Evolutionary conservation across 2,888 invertebrate species (phyloP).

Genomic region (Junonia oenone): DNA sequence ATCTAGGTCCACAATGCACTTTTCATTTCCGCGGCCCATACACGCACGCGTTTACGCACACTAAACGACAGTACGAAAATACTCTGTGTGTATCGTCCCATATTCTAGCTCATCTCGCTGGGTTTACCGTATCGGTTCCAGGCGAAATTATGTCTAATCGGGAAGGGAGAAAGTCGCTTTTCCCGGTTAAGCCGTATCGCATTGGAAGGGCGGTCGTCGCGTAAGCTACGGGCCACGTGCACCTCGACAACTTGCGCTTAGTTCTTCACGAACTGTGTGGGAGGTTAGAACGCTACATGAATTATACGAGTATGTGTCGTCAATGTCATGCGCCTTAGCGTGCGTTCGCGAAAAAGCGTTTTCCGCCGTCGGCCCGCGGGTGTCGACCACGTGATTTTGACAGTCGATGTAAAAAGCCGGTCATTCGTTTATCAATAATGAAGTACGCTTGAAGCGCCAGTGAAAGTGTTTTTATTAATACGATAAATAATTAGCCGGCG

Average conservation of each 20-base stretch:
- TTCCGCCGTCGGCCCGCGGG: conserved; percentile 51
- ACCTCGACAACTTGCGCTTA: conserved; percentile 72
- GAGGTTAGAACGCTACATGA: conserved; percentile 76
- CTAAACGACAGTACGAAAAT: conserved; percentile 66
- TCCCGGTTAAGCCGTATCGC: conserved; percentile 55
- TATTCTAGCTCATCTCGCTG: conserved; percentile 67
- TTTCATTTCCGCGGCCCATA: conserved; percentile 50
- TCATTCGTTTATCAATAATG: conserved; percentile 36
- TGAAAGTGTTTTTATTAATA: conserved; percentile 56
- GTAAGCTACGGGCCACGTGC: conserved; percentile 76
- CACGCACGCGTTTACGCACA: conserved; percentile 54
- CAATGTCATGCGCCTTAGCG: conserved; percentile 65
- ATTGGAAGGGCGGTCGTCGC: conserved; percentile 75
- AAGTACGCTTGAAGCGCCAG: conserved; percentile 34
- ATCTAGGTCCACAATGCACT: conserved; percentile 55
- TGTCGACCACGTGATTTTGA: conserved; percentile 76
- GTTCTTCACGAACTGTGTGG: conserved; percentile 78
- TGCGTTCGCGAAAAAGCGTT: conserved; percentile 58
- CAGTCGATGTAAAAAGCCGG: conserved; percentile 55
- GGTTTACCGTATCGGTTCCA: conserved; percentile 38
- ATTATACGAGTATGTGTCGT: conserved; percentile 52
- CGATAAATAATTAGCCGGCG: conserved; percentile 33
- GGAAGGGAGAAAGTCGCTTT: conserved; percentile 66
- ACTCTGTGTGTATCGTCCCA: conserved; percentile 68
- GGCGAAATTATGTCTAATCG: conserved; percentile 59